Evolutionary conservation across 1,140 invertebrate genomes (phyloP), one percentile per base, ranked within the genome.

Genomic region (Ridgeia piscesae): DNA sequence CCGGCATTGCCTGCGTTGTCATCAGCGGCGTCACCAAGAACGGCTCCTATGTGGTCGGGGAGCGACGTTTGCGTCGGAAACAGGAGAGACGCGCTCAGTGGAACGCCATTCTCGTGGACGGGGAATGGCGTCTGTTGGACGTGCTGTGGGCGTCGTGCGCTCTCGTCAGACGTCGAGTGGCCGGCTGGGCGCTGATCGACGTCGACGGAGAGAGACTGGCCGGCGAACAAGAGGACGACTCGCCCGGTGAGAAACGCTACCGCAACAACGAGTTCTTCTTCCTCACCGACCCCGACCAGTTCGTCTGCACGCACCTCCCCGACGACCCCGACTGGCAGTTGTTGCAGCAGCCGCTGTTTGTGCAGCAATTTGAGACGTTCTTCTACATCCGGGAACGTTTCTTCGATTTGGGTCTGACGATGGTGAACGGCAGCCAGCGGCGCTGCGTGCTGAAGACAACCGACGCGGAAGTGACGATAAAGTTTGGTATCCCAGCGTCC

Each of bases 21-120:
- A 94, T 96, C 21, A 94, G 94, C 91, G 95, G 95, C n/a, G 94
- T 95, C 94, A 95, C 95, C 93, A 96, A 96, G 92, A 95, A 95
- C 92, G 95, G 95, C 33, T 95, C 95, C n/a, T 96, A 95, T 92
- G 94, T 95, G 91, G 94, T 95, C 6, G 95, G 95, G 17, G 89
- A 90, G 35, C 34, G 35, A 34, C 89, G 34, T 90, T 42, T 90
- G 34, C 92, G 94, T 14, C 93, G 94, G 92, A 92, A 89, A 8
- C 95, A 95, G 95, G 94, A 94, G 0, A 77, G 6, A 42, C 34
- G 89, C n/a, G 95, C 95, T 8, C 95, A 96, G 93, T 96, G 95
- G 95, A 96, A 96, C 92, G 95, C 95, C 21, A 95, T 95, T 0
- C 95, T 94, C 91, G 93, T 95, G 2, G 93, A 94, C 48, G 94